These are phyloP conservation scores for Paracyprichromis sp. DNA, from an alignment of 2,113 vertebrate genomes.

Conservation along the genomic window DNA sequence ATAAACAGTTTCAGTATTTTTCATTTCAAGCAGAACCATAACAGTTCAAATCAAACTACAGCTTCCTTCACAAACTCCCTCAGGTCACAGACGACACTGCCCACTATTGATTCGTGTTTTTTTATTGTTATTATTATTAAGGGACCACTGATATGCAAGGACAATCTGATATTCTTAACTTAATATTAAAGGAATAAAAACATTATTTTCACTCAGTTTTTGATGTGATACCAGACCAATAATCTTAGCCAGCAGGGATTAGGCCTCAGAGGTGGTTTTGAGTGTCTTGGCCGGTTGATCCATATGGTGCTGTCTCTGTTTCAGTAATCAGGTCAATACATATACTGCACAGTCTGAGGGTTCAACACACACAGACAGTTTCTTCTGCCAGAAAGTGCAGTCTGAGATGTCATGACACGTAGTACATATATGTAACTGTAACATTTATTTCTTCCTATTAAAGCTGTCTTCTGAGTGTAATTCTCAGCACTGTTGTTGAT, in stretches of 20 bases:
- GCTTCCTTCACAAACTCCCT: constrained; percentile 12
- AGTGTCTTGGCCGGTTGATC: constrained; percentile 30
- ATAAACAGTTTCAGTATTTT: not conserved
- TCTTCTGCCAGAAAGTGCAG: constrained; percentile 5
- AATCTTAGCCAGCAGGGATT: constrained; percentile 38
- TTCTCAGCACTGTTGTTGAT: constrained; percentile 38
- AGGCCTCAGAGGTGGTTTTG: constrained; percentile 24
- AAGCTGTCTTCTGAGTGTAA: constrained; percentile 20
- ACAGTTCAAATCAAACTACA: not conserved
- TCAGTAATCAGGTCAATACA: constrained; percentile 58
- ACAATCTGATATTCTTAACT: constrained; percentile 43
- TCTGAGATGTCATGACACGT: constrained; percentile 24
- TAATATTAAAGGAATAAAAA: not conserved
- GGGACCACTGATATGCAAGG: constrained; percentile 48
- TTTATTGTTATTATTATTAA: not conserved
- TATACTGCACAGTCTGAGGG: constrained; percentile 20
- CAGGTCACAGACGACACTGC: constrained; percentile 38
- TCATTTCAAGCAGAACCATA: not conserved
- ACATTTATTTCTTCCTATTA: constrained; percentile 42
- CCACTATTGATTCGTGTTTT: not conserved
- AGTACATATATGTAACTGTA: constrained; percentile 31
- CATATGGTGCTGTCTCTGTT: constrained; percentile 48
- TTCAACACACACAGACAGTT: constrained; percentile 7
- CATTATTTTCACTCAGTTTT: constrained; percentile 1
- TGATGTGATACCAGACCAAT: constrained; percentile 21